Percentiles rank a stretch among this genome's conserved stretches.
Evolutionary conservation across 2,113 vertebrate species (phyloP).

Genomic region (Turdus rufiventris): DNA sequence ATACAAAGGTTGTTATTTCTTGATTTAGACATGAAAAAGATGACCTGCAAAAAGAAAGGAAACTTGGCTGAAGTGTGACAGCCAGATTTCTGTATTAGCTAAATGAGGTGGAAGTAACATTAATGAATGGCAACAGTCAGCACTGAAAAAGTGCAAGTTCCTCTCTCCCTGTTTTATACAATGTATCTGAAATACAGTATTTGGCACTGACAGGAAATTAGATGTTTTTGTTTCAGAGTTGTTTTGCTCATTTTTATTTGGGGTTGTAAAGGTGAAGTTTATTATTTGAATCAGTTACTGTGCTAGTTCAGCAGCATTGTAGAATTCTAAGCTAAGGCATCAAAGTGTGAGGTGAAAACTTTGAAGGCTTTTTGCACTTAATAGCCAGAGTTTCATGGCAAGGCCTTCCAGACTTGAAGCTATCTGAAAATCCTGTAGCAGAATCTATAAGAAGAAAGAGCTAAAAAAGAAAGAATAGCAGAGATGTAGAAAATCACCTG

Average conservation of each 20-base stretch:
- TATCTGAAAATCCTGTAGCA: neutral
- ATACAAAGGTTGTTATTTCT: neutral
- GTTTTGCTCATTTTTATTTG: neutral
- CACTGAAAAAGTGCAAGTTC: neutral
- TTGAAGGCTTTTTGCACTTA: neutral
- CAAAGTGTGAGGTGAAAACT: neutral
- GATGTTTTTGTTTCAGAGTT: neutral
- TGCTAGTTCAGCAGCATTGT: neutral
- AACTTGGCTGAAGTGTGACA: neutral
- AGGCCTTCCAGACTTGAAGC: neutral
- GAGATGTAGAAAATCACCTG: neutral
- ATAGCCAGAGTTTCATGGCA: neutral
- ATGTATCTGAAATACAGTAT: neutral
- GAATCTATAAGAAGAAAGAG: neutral
- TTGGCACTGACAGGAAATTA: neutral
- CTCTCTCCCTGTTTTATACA: neutral
- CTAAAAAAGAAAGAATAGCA: neutral
- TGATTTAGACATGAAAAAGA: neutral
- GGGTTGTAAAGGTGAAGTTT: neutral
- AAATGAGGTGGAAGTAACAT: neutral
- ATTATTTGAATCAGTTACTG: neutral
- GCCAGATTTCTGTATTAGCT: neutral
- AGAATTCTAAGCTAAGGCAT: neutral
- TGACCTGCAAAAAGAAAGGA: neutral
- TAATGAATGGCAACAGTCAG: neutral